These are phyloP conservation scores for Hedychridium roseum DNA, from an alignment of 2,888 invertebrate genomes.

Conservation along the genomic window DNA sequence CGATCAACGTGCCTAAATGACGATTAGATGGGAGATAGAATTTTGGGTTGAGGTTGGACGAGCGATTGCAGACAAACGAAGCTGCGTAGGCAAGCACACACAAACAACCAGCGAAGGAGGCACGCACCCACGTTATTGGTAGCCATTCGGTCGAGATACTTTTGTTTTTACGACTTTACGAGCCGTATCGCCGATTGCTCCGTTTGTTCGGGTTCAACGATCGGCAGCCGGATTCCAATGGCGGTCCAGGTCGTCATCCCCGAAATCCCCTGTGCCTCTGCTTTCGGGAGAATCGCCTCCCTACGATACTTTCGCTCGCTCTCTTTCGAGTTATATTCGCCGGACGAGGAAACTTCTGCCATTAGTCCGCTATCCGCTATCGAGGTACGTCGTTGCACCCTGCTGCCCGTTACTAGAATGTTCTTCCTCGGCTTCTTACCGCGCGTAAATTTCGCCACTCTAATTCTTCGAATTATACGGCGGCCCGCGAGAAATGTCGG, in stretches of 20 bases:
- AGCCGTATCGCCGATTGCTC: conserved; percentile 42
- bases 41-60: no score
- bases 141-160: conserved; percentile 31
- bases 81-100: no score
- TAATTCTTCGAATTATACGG: not conserved
- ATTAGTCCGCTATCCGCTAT: conserved; percentile 9
- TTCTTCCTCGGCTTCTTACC: no score
- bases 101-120: not conserved
- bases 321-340: no score
- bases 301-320: conserved; percentile 12
- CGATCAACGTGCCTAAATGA: no score
- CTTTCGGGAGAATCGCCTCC: conserved; percentile 7
- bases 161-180: conserved; percentile 47
- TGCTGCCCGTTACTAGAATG: not conserved
- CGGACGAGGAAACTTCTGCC: no score
- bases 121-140: conserved; percentile 7
- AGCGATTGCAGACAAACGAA: no score
- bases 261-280: conserved; percentile 11
- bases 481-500: conserved; percentile 24
- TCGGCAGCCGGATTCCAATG: conserved; percentile 36
- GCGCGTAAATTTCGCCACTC: no score
- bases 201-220: conserved; percentile 46
- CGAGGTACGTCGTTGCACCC: not conserved
- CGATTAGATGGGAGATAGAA: no score
- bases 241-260: conserved; percentile 26